Conservation (phyloP, 2,888 invertebrate genomes). For the Stenchaetothrips biformis region DNA sequence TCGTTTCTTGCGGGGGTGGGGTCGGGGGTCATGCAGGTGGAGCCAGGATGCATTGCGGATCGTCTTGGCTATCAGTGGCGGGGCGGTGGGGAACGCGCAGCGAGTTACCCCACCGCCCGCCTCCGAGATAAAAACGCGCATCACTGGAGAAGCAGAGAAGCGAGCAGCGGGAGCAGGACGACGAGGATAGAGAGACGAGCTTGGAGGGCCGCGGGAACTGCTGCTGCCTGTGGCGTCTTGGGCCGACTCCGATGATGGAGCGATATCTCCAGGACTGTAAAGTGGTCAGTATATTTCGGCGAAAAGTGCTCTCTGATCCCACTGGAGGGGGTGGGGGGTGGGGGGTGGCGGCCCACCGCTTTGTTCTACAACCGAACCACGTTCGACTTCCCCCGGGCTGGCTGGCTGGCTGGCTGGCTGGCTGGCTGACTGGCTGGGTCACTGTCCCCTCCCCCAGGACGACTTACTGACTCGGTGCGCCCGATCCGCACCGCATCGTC, state of each 20-base stretch:
- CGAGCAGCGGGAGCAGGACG: background rate
- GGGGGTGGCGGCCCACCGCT: background rate
- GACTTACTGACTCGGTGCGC: no score
- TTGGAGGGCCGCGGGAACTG: background rate
- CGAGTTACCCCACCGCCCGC: no score
- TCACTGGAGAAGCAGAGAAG: background rate
- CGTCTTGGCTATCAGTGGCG: no score
- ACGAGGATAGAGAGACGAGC: background rate
- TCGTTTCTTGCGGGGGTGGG: no score
- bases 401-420: background rate
- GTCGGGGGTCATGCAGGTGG: no score
- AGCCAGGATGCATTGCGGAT: no score
- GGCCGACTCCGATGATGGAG: background rate
- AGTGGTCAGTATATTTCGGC: background rate
- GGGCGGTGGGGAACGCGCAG: no score
- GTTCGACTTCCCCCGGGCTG: background rate
- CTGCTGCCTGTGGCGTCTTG: background rate
- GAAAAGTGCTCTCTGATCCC: background rate
- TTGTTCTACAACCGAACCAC: background rate
- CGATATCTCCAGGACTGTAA: conserved; percentile 5
- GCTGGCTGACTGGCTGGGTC: no score
- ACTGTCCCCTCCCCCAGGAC: no score
- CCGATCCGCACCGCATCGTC: no score
- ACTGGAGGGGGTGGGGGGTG: background rate
- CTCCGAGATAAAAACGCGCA: background rate